phyloP scores from a whole-genome alignment of 2,113 vertebrate genomes.

The Crotophaga sulcirostris region DNA sequence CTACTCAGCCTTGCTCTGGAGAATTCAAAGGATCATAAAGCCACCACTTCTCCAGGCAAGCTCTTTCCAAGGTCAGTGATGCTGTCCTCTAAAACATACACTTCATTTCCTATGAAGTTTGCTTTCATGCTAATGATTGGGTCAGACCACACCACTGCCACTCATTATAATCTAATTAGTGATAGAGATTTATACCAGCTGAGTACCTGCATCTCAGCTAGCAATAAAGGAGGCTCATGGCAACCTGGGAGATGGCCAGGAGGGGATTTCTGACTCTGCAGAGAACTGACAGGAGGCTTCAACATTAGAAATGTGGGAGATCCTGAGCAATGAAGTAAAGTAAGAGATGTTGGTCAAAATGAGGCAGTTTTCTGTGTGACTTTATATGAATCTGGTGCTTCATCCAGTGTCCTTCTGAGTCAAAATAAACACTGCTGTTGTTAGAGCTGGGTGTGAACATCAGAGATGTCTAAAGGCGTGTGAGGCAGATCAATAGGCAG shows the following conservation, averaged over 20 bases:
- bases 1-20: background rate
- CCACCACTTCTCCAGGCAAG: background rate
- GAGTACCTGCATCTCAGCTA: background rate
- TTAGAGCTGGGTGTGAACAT: background rate
- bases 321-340: background rate
- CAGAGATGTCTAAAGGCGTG: background rate
- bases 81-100: background rate
- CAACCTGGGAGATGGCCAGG: rapidly evolving
- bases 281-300: rapidly evolving
- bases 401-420: background rate
- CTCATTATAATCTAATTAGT: background rate
- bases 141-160: background rate
- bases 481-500: background rate
- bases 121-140: background rate
- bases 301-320: rapidly evolving
- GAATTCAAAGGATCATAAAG: background rate
- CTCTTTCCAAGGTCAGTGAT: background rate
- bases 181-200: background rate
- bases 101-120: background rate
- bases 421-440: rapidly evolving
- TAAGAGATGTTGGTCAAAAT: background rate
- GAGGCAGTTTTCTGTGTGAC: rapidly evolving
- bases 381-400: rapidly evolving
- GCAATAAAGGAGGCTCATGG: background rate
- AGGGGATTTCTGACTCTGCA: background rate